phyloP scores from a whole-genome alignment of 2,888 invertebrate genomes.

The Drosophila limbata region DNA sequence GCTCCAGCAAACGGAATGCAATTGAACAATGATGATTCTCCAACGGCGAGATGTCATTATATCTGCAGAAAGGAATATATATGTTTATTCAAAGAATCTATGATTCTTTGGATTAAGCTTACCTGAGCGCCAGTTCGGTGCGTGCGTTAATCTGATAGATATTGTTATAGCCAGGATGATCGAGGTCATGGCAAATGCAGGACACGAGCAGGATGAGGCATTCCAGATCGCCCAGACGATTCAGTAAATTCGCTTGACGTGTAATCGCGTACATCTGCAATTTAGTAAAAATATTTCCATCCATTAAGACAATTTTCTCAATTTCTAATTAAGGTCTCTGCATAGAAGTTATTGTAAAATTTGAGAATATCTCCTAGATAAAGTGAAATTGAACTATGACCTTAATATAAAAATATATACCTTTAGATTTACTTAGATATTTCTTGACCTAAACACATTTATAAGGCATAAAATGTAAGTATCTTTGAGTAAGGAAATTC shows the following conservation, averaged over 20 bases:
- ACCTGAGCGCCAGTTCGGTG: constrained; percentile 92
- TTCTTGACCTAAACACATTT: too few relatives aligned
- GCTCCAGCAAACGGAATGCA: constrained; percentile 92
- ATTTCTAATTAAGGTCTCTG: too few relatives aligned
- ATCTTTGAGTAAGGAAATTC: too few relatives aligned
- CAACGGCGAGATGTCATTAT: constrained; percentile 94
- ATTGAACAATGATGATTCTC: constrained; percentile 95
- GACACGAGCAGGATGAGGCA: constrained; percentile 91
- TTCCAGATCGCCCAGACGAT: constrained; percentile 90
- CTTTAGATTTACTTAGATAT: too few relatives aligned
- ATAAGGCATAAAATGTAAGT: too few relatives aligned
- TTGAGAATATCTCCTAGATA: too few relatives aligned
- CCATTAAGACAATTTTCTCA: not conserved
- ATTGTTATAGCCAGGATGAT: constrained; percentile 92
- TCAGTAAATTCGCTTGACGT: constrained; percentile 89
- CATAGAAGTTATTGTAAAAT: too few relatives aligned
- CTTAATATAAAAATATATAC: too few relatives aligned
- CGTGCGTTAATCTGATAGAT: constrained; percentile 93
- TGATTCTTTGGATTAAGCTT: constrained; percentile 24
- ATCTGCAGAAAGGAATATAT: constrained; percentile 82
- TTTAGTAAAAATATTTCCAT: not conserved
- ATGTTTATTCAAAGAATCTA: not conserved
- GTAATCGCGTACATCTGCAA: constrained; percentile 92
- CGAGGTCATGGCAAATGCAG: constrained; percentile 92
- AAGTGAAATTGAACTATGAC: too few relatives aligned